Base-by-base conservation (phyloP, 2,888 invertebrate genomes). In the Drosophila putrida region DNA sequence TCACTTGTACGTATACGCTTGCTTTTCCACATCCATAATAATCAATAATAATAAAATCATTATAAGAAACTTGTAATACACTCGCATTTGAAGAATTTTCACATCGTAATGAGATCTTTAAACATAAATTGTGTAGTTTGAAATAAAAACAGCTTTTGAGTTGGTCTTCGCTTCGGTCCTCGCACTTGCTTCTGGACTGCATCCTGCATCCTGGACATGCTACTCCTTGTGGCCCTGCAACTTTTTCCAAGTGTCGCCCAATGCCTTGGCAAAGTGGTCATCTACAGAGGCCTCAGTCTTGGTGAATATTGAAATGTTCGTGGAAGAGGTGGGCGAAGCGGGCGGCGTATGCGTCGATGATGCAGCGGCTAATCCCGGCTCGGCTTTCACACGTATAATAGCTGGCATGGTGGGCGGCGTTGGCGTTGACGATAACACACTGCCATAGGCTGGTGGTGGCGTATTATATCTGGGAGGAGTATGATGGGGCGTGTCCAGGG, bases 211-310 rank as follows among this genome's bases (percentile, higher is more conserved):
- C 20, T 20, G 20, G 20, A 20, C 20, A 20, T 20, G 20, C 20
- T 88, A 78, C 51, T 91, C 90, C 76, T 91, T 94, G 31, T 94
- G 94, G 64, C 94, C 95, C 90, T 95, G 95, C 70, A 96, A 93
- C 91, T 95, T 95, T 73, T 94, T 93, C 97, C 97, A 97, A 0
- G 97, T 97, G 90, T 96, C 96, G 31, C 96, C 96, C 47, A 98
- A 93, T 0, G 98, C 97, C 93, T 97, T 97, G 35, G 97, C 97
- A 93, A 98, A 98, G 91, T 98, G 98, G 91, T 98, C 97, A 93
- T 98, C 97, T 46, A 98, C 97, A 70, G 96, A 95, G 38, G 91
- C 91, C 55, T 87, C 90, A 54, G 90, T 68, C 90, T 87, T 71
- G 57, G 82, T 77, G 66, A 84, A 80, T 66, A 88, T 84, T 44